These are phyloP conservation scores for Abrostola triplasia DNA, from an alignment of 2,888 invertebrate species.

Conservation along the genomic window DNA sequence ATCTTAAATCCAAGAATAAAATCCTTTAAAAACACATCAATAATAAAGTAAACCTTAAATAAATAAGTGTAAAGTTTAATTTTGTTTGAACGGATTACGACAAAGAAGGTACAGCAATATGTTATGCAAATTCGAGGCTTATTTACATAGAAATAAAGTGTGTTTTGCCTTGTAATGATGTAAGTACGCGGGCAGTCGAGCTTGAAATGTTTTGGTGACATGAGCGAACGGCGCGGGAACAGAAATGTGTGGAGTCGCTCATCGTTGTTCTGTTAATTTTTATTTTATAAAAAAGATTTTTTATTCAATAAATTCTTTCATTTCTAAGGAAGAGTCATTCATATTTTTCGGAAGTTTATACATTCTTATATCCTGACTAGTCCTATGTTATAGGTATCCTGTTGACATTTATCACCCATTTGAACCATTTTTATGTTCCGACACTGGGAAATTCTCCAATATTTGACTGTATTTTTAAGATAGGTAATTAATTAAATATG, in stretches of 20 bases:
- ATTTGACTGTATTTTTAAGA: too few relatives aligned
- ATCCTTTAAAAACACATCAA: slow-evolving; percentile 48
- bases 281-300: slow-evolving; percentile 57
- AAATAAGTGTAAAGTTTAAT: slow-evolving; percentile 27
- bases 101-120: slow-evolving; percentile 44
- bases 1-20: slow-evolving; percentile 66
- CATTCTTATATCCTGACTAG: too few relatives aligned
- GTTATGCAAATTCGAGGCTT: slow-evolving; percentile 66
- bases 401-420: too few relatives aligned
- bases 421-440: too few relatives aligned
- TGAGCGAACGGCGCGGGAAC: slow-evolving; percentile 74
- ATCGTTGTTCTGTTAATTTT: slow-evolving; percentile 29
- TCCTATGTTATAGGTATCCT: too few relatives aligned
- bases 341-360: too few relatives aligned
- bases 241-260: slow-evolving; percentile 63
- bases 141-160: slow-evolving; percentile 39
- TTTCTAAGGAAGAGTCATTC: too few relatives aligned
- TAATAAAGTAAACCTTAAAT: slow-evolving; percentile 55
- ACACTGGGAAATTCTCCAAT: too few relatives aligned
- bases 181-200: slow-evolving; percentile 70
- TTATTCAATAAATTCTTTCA: slow-evolving; percentile 26
- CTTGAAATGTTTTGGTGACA: slow-evolving; percentile 88
- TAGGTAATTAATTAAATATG: too few relatives aligned
- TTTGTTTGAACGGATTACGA: slow-evolving; percentile 20
- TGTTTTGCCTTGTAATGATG: slow-evolving; percentile 55